Base-by-base conservation (phyloP, 2,888 invertebrate species). In the Hofmannophila pseudospretella region DNA sequence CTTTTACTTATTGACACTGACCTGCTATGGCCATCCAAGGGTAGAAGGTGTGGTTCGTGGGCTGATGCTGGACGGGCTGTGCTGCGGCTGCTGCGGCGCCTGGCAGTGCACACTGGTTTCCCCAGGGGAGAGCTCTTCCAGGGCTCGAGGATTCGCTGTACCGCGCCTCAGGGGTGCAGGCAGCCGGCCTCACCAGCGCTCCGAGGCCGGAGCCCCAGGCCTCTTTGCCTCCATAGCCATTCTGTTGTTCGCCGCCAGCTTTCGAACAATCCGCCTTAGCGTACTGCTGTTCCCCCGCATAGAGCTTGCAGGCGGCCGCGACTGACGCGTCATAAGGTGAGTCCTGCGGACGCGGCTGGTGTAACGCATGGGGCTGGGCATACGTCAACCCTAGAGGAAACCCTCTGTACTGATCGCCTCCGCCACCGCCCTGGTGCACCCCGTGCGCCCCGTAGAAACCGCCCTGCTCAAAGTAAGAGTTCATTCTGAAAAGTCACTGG, bases 1-100 rank as follows among this genome's bases (percentile, higher is more conserved):
- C n/a, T n/a, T n/a, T n/a, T n/a, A n/a, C n/a, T n/a, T n/a, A n/a
- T n/a, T 38, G 22, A 90, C 95, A 90, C 95, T 93, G 86, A 96
- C 97, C 97, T 96, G 96, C 96, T 90, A 97, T 96, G 88, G 96
- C 96, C 97, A 97, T 97, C 97, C 97, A 97, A 63, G 97, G 97
- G 88, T 97, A 97, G 89, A 97, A 97, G 73, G 96, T 96, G 91
- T 96, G 96, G 86, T 93, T 95, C 88, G 91, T 92, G 81, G 93
- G 90, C 88, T 95, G 94, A 87, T 96, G 96, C 85, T 96, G 95
- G 56, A 95, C 93, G 73, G 94, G 95, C 60, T 94, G 94, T 34
- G 93, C 91, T 57, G 94, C 92, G 68, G 93, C 91, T 51, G 94
- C 92, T 49, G 94, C 92, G 49, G 94, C 90, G 55, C 94, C 92